These are phyloP conservation scores for Chaetorhynchus papuensis DNA, from an alignment of 2,113 vertebrate species.

Conservation along the genomic window DNA sequence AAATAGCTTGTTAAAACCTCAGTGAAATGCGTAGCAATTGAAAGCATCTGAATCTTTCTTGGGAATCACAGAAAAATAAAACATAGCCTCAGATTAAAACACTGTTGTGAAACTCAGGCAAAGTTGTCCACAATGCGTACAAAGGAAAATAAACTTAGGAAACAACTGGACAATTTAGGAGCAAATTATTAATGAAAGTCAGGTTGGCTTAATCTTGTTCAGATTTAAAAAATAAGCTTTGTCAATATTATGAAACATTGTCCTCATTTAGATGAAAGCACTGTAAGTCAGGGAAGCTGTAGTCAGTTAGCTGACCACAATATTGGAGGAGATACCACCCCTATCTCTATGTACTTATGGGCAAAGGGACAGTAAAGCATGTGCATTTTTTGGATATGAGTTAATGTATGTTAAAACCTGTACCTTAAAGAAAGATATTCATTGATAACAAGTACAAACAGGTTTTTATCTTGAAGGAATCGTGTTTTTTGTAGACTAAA, in stretches of 20 bases:
- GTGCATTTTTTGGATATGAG: neutral
- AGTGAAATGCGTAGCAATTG: neutral
- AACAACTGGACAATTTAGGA: neutral
- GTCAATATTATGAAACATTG: neutral
- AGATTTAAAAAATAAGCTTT: neutral
- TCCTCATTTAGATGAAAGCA: neutral
- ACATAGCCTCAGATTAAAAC: neutral
- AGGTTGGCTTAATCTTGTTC: neutral
- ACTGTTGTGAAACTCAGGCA: neutral
- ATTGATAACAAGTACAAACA: neutral
- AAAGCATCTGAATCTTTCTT: neutral
- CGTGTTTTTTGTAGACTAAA: fast-evolving
- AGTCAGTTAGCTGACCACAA: neutral
- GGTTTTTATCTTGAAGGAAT: neutral
- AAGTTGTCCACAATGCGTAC: neutral
- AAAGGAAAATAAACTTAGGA: neutral
- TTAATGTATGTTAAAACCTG: neutral
- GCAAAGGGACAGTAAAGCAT: neutral
- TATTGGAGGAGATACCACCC: neutral
- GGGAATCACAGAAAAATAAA: neutral
- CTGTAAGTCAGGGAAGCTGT: too few species aligned
- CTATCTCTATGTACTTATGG: neutral
- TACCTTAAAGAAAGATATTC: neutral
- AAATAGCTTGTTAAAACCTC: slow-evolving; percentile 49
- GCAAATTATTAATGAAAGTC: neutral